Conservation (phyloP, 2,113 vertebrate species). For the Melanotaenia duboulayi region DNA sequence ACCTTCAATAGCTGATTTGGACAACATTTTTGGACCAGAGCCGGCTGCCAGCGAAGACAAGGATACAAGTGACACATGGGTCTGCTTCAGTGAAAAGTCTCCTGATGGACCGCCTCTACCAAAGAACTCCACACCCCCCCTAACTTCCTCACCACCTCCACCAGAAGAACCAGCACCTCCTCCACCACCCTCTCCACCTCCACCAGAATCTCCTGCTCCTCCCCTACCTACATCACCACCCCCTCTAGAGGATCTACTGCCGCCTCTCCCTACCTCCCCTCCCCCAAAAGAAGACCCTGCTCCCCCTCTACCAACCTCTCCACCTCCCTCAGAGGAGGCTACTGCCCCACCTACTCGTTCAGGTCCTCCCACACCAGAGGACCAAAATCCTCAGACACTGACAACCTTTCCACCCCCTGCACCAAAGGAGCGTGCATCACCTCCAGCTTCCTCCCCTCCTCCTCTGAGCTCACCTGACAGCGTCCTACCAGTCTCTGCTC, state of each 20-base stretch:
- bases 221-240: slow-evolving; percentile 68
- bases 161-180: slow-evolving; percentile 76
- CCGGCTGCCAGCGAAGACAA: slow-evolving; percentile 80
- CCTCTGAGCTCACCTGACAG: slow-evolving; percentile 29
- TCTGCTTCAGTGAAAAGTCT: slow-evolving; percentile 90
- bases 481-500: slow-evolving; percentile 31
- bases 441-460: slow-evolving; percentile 34
- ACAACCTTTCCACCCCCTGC: slow-evolving; percentile 42
- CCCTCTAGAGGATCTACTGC: slow-evolving; percentile 56
- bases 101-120: slow-evolving; percentile 72
- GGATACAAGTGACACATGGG: slow-evolving; percentile 86
- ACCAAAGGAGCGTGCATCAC: slow-evolving; percentile 47
- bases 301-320: slow-evolving; percentile 57
- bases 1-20: slow-evolving; percentile 93
- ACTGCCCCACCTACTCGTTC: slow-evolving; percentile 24
- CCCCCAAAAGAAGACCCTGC: slow-evolving; percentile 59
- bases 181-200: slow-evolving; percentile 67
- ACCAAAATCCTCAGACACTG: slow-evolving; percentile 5
- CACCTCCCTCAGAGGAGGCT: slow-evolving; percentile 46
- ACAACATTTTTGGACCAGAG: slow-evolving; percentile 96
- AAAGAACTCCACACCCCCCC: slow-evolving; percentile 49
- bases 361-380: slow-evolving; percentile 58
- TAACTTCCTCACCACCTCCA: slow-evolving; percentile 71
- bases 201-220: slow-evolving; percentile 63
- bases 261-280: slow-evolving; percentile 58